These are phyloP conservation scores for Acipenser ruthenus DNA, from an alignment of 2,797 vertebrate genomes.

Conservation along the genomic window DNA sequence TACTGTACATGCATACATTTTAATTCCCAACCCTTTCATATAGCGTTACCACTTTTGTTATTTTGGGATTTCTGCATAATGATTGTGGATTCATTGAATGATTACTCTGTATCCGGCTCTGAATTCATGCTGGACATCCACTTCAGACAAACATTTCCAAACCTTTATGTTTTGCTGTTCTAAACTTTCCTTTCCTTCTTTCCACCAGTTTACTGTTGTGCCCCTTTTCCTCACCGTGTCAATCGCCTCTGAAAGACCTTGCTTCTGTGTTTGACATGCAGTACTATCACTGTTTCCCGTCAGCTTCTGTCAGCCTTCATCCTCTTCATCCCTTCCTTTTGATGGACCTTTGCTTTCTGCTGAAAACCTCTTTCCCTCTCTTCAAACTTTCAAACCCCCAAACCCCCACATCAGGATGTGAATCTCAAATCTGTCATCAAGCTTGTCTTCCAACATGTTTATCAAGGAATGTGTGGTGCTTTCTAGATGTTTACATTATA, in stretches of 20 bases:
- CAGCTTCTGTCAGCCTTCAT: conserved; percentile 39
- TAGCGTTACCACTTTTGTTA: too few relatives aligned
- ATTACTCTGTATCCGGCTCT: too few relatives aligned
- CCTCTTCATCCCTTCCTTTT: conserved; percentile 34
- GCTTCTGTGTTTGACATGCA: conserved; percentile 46
- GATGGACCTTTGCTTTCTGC: conserved; percentile 28
- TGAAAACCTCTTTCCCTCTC: conserved; percentile 5
- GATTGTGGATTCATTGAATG: too few relatives aligned
- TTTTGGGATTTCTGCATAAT: too few relatives aligned
- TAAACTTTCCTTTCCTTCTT: conserved; percentile 18
- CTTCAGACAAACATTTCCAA: conserved; percentile 1
- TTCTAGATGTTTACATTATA: background rate
- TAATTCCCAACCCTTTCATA: too few relatives aligned
- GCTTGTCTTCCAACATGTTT: background rate
- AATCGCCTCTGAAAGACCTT: conserved; percentile 73
- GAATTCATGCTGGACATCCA: too few relatives aligned
- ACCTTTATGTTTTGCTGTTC: conserved; percentile 3
- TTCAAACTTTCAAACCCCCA: background rate
- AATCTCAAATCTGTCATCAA: background rate
- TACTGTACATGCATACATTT: too few relatives aligned
- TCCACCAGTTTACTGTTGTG: conserved; percentile 62
- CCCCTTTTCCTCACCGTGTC: conserved; percentile 71
- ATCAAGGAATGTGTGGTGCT: background rate
- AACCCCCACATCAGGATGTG: conserved; percentile 3
- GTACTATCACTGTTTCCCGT: conserved; percentile 33